Evolutionary conservation across 2,888 invertebrate genomes (phyloP).

Genomic region (Epinotia nisella): DNA sequence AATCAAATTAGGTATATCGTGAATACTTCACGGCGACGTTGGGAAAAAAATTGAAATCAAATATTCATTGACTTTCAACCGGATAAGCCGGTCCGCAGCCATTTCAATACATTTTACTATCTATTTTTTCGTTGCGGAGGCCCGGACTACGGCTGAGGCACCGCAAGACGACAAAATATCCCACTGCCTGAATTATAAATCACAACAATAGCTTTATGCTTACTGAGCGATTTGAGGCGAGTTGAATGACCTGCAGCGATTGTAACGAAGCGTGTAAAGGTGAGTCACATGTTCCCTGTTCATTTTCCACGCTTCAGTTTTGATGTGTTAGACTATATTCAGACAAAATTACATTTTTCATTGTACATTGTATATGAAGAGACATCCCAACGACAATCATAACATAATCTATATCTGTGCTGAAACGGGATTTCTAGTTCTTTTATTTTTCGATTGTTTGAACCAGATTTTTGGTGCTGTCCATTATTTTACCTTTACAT

Average conservation of each 20-base stretch:
- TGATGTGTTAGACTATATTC: not conserved
- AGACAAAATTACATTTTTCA: not conserved
- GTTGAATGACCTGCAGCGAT: conserved; percentile 32
- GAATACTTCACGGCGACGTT: conserved; percentile 84
- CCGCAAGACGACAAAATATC: conserved; percentile 59
- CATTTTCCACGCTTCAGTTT: not conserved
- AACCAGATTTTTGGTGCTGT: conserved; percentile 43
- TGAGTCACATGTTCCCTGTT: conserved; percentile 29
- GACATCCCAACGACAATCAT: not conserved
- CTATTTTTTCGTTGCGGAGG: conserved; percentile 75
- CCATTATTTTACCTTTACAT: conserved; percentile 61
- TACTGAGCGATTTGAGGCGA: conserved; percentile 33
- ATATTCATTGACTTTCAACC: conserved; percentile 85
- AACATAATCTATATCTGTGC: not conserved
- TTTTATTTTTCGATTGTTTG: conserved; percentile 31
- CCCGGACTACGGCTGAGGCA: conserved; percentile 55
- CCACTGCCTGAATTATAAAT: conserved; percentile 59
- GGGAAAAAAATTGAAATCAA: conserved; percentile 85
- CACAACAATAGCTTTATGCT: conserved; percentile 41
- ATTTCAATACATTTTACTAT: conserved; percentile 85
- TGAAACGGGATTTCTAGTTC: conserved; percentile 23
- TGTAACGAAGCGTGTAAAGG: conserved; percentile 27
- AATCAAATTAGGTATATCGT: conserved; percentile 85
- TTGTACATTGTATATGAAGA: not conserved
- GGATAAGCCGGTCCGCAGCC: conserved; percentile 83